Conservation (phyloP, 2,797 vertebrate genomes). For the Silurus lanzhouensis region DNA sequence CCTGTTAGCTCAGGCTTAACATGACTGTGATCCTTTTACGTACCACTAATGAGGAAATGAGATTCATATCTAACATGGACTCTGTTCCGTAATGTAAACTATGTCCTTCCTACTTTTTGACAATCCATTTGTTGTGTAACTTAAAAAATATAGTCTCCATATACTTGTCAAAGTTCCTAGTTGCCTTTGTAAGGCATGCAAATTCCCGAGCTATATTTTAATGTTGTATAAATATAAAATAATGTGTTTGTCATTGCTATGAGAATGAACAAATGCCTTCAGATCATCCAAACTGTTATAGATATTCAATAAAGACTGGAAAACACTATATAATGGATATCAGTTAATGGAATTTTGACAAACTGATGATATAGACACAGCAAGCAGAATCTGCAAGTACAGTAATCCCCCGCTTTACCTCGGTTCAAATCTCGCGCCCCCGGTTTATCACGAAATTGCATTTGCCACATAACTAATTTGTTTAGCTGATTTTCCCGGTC, state of each 20-base stretch:
- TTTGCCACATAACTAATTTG: no score
- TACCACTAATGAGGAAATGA: conserved; percentile 51
- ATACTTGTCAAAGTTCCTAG: conserved; percentile 59
- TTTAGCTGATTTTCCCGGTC: no score
- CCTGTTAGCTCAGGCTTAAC: conserved; percentile 47
- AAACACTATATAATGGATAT: conserved; percentile 34
- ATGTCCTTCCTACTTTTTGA: conserved; percentile 46
- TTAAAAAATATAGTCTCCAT: conserved; percentile 54
- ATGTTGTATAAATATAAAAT: conserved; percentile 52
- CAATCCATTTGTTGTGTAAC: conserved; percentile 52
- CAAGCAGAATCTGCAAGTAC: neutral
- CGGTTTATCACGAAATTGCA: no score
- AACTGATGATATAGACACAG: neutral
- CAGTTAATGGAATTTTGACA: neutral
- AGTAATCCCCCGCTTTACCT: no score
- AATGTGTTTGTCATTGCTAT: conserved; percentile 62
- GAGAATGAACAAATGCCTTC: conserved; percentile 60
- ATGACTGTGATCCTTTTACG: conserved; percentile 61
- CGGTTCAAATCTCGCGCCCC: no score
- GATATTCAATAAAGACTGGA: conserved; percentile 63
- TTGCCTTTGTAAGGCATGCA: conserved; percentile 66
- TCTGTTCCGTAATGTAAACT: conserved; percentile 45
- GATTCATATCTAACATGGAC: conserved; percentile 47
- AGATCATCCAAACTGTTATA: conserved; percentile 61
- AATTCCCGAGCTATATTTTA: conserved; percentile 57